These are phyloP conservation scores for Cheumatopsyche charites DNA, from an alignment of 1,140 invertebrate species.

Conservation along the genomic window DNA sequence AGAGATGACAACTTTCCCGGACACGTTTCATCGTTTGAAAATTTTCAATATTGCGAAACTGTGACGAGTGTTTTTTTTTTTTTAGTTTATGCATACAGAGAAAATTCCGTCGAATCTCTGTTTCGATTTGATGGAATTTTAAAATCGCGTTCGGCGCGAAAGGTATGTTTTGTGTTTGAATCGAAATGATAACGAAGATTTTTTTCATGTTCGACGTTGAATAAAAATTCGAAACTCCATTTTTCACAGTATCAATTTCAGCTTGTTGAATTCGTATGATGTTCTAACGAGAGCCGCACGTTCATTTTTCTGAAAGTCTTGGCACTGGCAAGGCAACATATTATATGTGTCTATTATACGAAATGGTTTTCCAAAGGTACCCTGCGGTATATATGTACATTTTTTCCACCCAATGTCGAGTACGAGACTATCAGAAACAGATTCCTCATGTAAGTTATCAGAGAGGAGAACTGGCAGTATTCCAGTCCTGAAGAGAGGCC, in stretches of 20 bases:
- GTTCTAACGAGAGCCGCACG: slow-evolving; percentile 11
- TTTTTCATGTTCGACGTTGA: no score
- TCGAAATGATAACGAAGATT: no score
- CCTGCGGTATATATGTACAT: not conserved
- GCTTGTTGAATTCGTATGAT: slow-evolving; percentile 19
- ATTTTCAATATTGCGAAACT: not conserved
- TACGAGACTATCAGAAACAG: slow-evolving; percentile 31
- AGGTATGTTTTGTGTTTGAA: not conserved
- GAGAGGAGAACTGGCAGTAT: slow-evolving; percentile 16
- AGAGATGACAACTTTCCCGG: slow-evolving; percentile 18
- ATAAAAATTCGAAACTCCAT: not conserved
- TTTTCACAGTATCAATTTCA: slow-evolving; percentile 18
- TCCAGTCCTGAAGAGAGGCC: slow-evolving; percentile 30
- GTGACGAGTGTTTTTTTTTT: not conserved
- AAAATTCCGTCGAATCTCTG: not conserved
- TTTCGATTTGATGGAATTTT: not conserved
- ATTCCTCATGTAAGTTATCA: slow-evolving; percentile 37
- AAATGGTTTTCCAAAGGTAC: slow-evolving; percentile 1
- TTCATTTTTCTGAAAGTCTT: slow-evolving; percentile 22
- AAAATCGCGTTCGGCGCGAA: not conserved
- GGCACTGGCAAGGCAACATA: not conserved
- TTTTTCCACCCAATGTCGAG: not conserved
- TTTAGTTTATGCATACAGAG: not conserved
- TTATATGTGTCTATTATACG: slow-evolving; percentile 18
- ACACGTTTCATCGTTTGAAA: not conserved